Evolutionary conservation across 2,113 vertebrate species (phyloP), one percentile per base, ranked within the genome.

Genomic region (Naja naja): DNA sequence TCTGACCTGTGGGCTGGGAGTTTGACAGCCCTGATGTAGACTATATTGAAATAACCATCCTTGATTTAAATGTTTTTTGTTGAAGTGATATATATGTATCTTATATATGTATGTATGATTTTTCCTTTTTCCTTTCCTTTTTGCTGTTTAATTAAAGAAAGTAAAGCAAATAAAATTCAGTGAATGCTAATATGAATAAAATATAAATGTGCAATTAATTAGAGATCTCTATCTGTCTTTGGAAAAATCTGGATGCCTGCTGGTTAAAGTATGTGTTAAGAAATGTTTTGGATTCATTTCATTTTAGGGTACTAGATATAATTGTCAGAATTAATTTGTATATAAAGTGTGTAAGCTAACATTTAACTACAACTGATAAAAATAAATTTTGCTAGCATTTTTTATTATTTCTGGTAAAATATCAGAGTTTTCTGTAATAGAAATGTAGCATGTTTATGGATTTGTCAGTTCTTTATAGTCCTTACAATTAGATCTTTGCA

Each of bases 131-230:
- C 2, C n/a, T 34, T 81, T 81, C 3, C 69, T 81, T 81, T 81
- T 81, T 81, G 34, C n/a, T 81, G 69, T 81, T 81, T 39, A 39
- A 81, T 81, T 81, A 81, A 81, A 81, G 34, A 81, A 81, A 81
- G 34, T 22, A 39, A 39, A 81, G 69, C 34, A 81, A 9, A 39
- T 81, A 81, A 81, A 69, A 43, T 90, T 94, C 1, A 23, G 39
- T 58, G 53, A 88, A 85, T 47, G 20, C 16, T 91, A 88, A 93
- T 95, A 90, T 93, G 93, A 95, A 95, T 92, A 85, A 23, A 30
- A 74, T 1, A 39, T 39, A 81, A 81, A 39, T 39, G 69, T 81
- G 69, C 34, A 81, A 81, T 39, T 81, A 81, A 81, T 81, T 39
- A 9, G 69, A 81, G n/a, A 81, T 3, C 69, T 81, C 18, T 64